Evolutionary conservation across 2,797 vertebrate species (phyloP).

Genomic region (Hydrocynus forskahlii): DNA sequence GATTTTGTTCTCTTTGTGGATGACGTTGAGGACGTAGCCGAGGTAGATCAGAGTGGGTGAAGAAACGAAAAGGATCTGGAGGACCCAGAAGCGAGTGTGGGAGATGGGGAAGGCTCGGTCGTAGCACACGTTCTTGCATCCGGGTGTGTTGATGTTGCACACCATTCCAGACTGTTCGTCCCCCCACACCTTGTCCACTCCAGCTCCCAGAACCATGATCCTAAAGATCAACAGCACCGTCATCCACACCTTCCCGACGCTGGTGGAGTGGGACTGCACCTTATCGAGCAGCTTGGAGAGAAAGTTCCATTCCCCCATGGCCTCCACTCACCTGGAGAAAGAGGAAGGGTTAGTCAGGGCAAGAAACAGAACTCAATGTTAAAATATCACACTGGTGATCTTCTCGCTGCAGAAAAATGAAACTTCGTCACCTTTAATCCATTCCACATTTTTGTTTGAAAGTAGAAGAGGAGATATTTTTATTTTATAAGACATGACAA

Average conservation of each 20-base stretch:
- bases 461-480: too few species aligned
- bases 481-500: too few species aligned
- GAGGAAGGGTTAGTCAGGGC: neutral
- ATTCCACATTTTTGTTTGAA: too few species aligned
- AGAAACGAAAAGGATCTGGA: conserved; percentile 92
- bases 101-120: conserved; percentile 88
- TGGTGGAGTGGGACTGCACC: conserved; percentile 90
- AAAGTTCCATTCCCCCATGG: conserved; percentile 93
- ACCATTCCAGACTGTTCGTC: conserved; percentile 88
- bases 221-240: conserved; percentile 92
- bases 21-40: conserved; percentile 83
- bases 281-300: conserved; percentile 89
- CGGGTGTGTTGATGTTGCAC: conserved; percentile 85
- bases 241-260: conserved; percentile 91
- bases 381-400: too few species aligned
- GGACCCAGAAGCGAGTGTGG: conserved; percentile 91
- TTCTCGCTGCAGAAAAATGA: neutral
- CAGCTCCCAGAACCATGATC: conserved; percentile 90
- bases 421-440: neutral
- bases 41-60: conserved; percentile 87
- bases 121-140: conserved; percentile 88
- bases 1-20: conserved; percentile 86
- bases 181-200: conserved; percentile 88
- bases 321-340: conserved; percentile 14
- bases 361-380: conserved; percentile 16